phyloP scores from a whole-genome alignment of 1,140 invertebrate genomes.

The Oryctes rhinoceros region DNA sequence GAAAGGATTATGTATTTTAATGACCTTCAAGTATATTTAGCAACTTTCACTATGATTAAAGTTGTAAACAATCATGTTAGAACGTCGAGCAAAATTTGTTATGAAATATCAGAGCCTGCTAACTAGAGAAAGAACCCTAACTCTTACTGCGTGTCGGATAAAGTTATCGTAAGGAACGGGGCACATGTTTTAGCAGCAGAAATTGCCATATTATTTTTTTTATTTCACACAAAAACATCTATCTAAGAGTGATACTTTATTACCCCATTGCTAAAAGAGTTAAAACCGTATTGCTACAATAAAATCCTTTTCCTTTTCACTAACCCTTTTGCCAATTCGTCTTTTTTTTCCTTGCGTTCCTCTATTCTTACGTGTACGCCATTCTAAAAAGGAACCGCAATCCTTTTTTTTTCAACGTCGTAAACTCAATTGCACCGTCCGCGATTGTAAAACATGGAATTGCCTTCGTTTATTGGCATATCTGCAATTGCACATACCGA shows the following conservation, averaged over 20 bases:
- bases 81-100: too few species aligned
- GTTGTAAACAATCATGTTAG: too few species aligned
- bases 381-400: constrained; percentile 28
- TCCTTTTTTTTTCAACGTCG: neutral
- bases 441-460: constrained; percentile 3
- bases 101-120: too few species aligned
- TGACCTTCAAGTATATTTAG: too few species aligned
- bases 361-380: neutral
- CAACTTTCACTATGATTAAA: too few species aligned
- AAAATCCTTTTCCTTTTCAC: constrained; percentile 21
- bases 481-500: neutral
- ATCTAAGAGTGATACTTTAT: neutral
- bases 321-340: constrained; percentile 27
- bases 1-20: too few species aligned
- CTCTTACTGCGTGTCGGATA: too few species aligned
- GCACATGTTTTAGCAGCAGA: too few species aligned
- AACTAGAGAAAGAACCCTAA: too few species aligned
- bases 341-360: neutral
- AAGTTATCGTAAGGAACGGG: too few species aligned
- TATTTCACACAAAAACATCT: too few species aligned
- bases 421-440: neutral
- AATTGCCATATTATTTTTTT: too few species aligned
- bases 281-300: neutral
- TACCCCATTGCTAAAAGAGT: neutral
- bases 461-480: constrained; percentile 18